Evolutionary conservation across 2,888 invertebrate genomes (phyloP).

Genomic region (Craniophora ligustri): DNA sequence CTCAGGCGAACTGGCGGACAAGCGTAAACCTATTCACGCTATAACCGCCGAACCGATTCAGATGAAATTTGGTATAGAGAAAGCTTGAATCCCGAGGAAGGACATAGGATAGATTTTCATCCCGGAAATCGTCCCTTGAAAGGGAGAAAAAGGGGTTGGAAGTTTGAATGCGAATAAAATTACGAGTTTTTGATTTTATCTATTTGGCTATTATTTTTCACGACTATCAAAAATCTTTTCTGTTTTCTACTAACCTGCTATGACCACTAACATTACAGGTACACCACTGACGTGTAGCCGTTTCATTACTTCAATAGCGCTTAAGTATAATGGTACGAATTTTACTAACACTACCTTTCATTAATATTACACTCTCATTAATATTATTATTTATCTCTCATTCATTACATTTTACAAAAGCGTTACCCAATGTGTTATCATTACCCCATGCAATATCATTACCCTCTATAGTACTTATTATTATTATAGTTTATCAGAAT

Average conservation of each 20-base stretch:
- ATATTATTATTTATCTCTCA: not conserved
- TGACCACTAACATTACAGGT: conserved; percentile 68
- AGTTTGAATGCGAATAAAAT: too few species aligned
- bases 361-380: not conserved
- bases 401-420: not conserved
- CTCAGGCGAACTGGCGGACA: too few species aligned
- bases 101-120: too few species aligned
- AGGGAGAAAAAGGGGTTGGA: too few species aligned
- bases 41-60: too few species aligned
- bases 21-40: too few species aligned
- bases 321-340: conserved; percentile 24
- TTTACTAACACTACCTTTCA: conserved; percentile 20
- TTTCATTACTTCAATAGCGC: conserved; percentile 8
- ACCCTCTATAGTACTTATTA: not conserved
- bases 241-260: conserved; percentile 1
- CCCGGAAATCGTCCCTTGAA: too few species aligned
- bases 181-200: not conserved
- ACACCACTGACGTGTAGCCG: conserved; percentile 76
- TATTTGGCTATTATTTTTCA: not conserved
- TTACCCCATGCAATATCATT: not conserved
- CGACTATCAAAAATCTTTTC: not conserved
- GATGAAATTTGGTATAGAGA: too few species aligned
- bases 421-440: too few species aligned
- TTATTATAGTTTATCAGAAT: not conserved
- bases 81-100: too few species aligned